Percentiles rank a stretch among this genome's conserved stretches.
Evolutionary conservation across 1,140 invertebrate species (phyloP).

Genomic region (Muscidifurax raptorellus): DNA sequence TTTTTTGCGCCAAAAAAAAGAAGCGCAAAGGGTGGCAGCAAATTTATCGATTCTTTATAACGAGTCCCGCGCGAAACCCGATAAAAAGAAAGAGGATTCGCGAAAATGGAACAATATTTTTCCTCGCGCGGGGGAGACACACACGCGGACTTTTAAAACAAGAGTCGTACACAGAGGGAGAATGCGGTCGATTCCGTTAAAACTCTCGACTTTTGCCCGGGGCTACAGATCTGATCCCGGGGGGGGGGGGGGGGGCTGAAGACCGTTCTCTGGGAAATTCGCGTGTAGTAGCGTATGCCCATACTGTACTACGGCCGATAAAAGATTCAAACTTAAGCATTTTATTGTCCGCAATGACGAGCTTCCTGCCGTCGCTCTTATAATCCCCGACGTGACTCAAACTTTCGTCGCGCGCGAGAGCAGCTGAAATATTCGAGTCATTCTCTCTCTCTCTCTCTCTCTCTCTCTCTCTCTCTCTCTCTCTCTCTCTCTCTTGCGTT

Average conservation of each 20-base stretch:
- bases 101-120: constrained; percentile 4
- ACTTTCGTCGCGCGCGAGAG: background rate
- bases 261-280: constrained; percentile 11
- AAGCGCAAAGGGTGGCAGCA: background rate
- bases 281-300: background rate
- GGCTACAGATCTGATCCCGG: background rate
- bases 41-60: background rate
- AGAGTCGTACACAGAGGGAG: background rate
- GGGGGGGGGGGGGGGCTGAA: background rate
- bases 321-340: constrained; percentile 28
- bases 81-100: background rate
- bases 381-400: background rate
- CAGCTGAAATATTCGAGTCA: background rate
- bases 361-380: background rate
- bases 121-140: background rate
- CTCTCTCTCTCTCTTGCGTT: no score
- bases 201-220: constrained; percentile 10
- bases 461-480: background rate
- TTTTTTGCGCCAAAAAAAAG: background rate
- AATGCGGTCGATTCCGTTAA: constrained; percentile 9
- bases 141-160: background rate
- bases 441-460: background rate
- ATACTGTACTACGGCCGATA: background rate
- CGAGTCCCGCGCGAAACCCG: background rate
- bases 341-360: background rate